phyloP scores from a whole-genome alignment of 2,888 invertebrate species.

The Aricia artaxerxes region DNA sequence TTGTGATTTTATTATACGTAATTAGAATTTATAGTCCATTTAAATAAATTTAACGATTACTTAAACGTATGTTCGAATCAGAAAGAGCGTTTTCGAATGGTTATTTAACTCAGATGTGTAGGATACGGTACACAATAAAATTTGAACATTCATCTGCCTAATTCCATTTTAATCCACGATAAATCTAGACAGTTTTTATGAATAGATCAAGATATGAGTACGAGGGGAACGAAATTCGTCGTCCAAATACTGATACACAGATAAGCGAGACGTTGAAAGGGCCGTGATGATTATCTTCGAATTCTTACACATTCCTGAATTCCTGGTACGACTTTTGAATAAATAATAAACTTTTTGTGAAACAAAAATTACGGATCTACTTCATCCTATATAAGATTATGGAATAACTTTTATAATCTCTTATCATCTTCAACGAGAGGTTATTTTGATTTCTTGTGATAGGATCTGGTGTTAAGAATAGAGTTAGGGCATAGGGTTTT shows the following conservation, averaged over 20 bases:
- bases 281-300: conserved; percentile 57
- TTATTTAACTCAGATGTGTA: conserved; percentile 9
- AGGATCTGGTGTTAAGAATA: no score
- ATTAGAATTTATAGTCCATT: conserved; percentile 16
- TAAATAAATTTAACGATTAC: conserved; percentile 15
- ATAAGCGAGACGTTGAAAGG: conserved; percentile 65
- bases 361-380: conserved; percentile 7
- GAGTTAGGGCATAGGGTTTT: no score
- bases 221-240: conserved; percentile 55
- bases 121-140: conserved; percentile 29
- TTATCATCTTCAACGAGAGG: neutral
- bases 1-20: conserved; percentile 3
- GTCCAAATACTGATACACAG: conserved; percentile 57
- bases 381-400: conserved; percentile 6
- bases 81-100: conserved; percentile 1
- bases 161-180: conserved; percentile 57
- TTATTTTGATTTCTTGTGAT: no score
- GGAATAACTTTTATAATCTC: neutral
- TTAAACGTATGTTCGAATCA: conserved; percentile 15
- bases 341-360: conserved; percentile 12
- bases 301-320: conserved; percentile 70
- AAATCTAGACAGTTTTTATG: conserved; percentile 54
- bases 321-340: conserved; percentile 74
- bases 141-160: conserved; percentile 51
- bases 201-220: conserved; percentile 57